Percentiles rank a stretch among this genome's conserved stretches.
Conservation (phyloP, 2,113 vertebrate species). For the Neodontobutis hainanensis region DNA sequence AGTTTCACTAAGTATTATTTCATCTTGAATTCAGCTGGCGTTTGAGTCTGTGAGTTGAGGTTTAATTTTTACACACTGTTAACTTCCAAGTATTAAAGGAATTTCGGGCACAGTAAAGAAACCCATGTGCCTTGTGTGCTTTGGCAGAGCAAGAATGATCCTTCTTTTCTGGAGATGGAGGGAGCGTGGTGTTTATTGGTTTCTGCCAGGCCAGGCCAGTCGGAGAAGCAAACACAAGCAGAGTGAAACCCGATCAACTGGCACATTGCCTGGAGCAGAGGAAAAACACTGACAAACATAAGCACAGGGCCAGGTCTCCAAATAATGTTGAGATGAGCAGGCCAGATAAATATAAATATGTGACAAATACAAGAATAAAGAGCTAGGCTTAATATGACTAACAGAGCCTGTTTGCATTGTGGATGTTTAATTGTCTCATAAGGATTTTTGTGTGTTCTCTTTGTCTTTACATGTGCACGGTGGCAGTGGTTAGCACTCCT, state of each 20-base stretch:
- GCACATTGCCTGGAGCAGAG: conserved; percentile 55
- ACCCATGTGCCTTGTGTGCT: conserved; percentile 39
- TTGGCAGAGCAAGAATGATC: conserved; percentile 49
- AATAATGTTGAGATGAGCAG: conserved; percentile 60
- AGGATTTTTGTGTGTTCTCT: conserved; percentile 15
- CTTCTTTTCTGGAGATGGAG: conserved; percentile 43
- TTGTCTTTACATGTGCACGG: too few species aligned
- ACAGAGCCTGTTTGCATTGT: too few species aligned
- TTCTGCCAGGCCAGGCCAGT: conserved; percentile 72
- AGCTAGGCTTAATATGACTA: conserved; percentile 3
- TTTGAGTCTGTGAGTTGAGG: conserved; percentile 26
- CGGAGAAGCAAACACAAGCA: conserved; percentile 70
- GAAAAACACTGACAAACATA: conserved; percentile 65
- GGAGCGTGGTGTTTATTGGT: conserved; percentile 76
- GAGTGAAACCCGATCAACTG: conserved; percentile 72
- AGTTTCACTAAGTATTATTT: conserved; percentile 54
- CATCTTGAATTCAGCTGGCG: conserved; percentile 32
- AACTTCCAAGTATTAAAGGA: conserved; percentile 58
- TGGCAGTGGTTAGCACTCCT: too few species aligned
- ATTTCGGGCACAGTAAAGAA: conserved; percentile 52
- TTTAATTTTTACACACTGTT: conserved; percentile 36
- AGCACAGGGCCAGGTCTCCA: conserved; percentile 46
- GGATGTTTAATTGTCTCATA: conserved; percentile 21
- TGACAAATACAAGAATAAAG: not conserved
- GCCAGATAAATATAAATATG: conserved; percentile 33